Evolutionary conservation across 2,113 vertebrate genomes (phyloP), one percentile per base, ranked within the genome.

Genomic region (Notothenia rossii): DNA sequence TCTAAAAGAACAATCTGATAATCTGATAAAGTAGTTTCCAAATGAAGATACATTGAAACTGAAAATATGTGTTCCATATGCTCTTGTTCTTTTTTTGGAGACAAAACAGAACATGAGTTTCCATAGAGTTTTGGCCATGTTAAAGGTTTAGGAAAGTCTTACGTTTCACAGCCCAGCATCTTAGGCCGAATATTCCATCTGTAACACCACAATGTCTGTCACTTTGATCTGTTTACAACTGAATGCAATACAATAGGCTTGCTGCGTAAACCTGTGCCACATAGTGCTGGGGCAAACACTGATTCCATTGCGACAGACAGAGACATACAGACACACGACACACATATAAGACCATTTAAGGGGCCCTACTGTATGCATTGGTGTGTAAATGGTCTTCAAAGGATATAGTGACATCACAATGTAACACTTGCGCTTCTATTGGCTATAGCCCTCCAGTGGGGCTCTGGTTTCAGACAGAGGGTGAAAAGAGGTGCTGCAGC

Each of bases 1-100:
- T 75, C 17, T 40, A 46, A 82, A 49, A 33, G 33, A 82, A 73
- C 60, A 56, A 43, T 25, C 56, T 66, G 70, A 78, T 75, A 56
- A 43, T 25, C 56, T 66, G 70, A 78, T 75, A 51, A 69, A 73
- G 20, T 46, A 72, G 54, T 80, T 78, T 86, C 63, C 12, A 58
- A 78, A 76, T 66, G 62, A 62, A 78, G 72, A 75, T 74, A 45
- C 67, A 40, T 10, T 36, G 75, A 81, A 56, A 50, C 22, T 33
- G 72, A 43, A 83, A 83, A 68, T 60, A 3, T 50, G 1, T 58
- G 22, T 25, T 59, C 33, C 54, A 18, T 10, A 54, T 40, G 3
- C 12, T 43, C 12, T 70, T 46, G 54, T 15, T 48, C 36, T 7
- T 10, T 4, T 18, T 46, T 36, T n/a, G 15, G 33, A 0, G 25